These are phyloP conservation scores for Pyrocephalus nanus DNA, from an alignment of 2,797 vertebrate species.

Conservation along the genomic window DNA sequence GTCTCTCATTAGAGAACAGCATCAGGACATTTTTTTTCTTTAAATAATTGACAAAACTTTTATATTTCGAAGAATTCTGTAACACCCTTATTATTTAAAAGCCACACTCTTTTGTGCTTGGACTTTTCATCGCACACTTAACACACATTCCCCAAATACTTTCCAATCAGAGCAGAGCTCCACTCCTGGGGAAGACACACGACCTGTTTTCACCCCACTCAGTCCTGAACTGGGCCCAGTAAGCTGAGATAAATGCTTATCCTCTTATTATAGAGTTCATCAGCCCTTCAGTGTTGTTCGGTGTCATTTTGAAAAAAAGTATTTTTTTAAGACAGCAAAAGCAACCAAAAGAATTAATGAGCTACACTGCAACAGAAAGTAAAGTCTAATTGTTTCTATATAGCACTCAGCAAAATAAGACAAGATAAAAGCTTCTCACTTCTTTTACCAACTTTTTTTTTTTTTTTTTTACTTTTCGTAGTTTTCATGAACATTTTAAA, in stretches of 20 bases:
- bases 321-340: background rate
- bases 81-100: background rate
- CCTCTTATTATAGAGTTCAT: background rate
- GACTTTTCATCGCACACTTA: background rate
- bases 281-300: background rate
- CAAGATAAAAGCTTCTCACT: background rate
- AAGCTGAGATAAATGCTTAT: background rate
- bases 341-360: slow-evolving; percentile 13
- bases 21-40: background rate
- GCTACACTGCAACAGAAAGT: background rate
- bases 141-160: background rate
- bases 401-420: background rate
- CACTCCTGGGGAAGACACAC: background rate
- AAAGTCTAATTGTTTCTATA: background rate
- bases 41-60: background rate
- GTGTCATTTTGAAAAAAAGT: background rate
- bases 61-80: background rate
- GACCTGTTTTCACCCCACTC: background rate
- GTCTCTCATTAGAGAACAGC: background rate
- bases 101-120: background rate
- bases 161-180: background rate
- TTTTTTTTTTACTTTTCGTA: background rate
- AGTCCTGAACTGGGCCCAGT: background rate
- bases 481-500: background rate
- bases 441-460: background rate